Conservation (phyloP, 2,888 invertebrate species). For the Patella pellucida region DNA sequence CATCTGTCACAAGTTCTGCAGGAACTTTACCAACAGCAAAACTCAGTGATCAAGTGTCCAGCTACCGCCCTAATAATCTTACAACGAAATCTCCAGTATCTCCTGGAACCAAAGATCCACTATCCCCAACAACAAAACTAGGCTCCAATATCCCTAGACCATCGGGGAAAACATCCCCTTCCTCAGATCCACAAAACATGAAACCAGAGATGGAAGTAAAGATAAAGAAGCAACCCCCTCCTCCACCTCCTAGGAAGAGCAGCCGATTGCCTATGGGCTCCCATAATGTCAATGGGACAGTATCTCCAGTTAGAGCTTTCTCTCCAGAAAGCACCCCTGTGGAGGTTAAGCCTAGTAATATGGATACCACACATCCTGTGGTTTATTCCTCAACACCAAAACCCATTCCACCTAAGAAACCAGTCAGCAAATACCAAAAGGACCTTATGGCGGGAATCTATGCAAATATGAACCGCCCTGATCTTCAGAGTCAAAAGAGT, state of each 20-base stretch:
- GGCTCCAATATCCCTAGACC: conserved; percentile 26
- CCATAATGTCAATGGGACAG: conserved; percentile 37
- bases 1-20: not conserved
- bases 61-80: not conserved
- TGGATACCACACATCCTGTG: conserved; percentile 23
- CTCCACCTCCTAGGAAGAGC: conserved; percentile 65
- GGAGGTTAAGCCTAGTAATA: conserved; percentile 18
- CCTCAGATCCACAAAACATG: conserved; percentile 14
- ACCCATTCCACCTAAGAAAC: conserved; percentile 37
- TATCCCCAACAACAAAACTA: conserved; percentile 18
- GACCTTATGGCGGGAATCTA: conserved; percentile 52
- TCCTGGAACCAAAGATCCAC: not conserved
- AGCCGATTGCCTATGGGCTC: conserved; percentile 48
- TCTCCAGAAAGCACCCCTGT: conserved; percentile 26
- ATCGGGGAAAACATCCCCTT: conserved; percentile 20
- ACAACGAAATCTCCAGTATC: conserved; percentile 7
- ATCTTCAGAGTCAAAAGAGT: conserved; percentile 46
- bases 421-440: conserved; percentile 49
- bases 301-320: conserved; percentile 24
- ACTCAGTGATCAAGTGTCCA: conserved; percentile 16
- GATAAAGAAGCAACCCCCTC: conserved; percentile 64
- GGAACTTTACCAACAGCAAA: not conserved
- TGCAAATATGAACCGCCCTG: conserved; percentile 51
- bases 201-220: conserved; percentile 28
- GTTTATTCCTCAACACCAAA: conserved; percentile 47